Evolutionary conservation across 2,888 invertebrate genomes (phyloP).

Genomic region (Eugnorisma glareosa): DNA sequence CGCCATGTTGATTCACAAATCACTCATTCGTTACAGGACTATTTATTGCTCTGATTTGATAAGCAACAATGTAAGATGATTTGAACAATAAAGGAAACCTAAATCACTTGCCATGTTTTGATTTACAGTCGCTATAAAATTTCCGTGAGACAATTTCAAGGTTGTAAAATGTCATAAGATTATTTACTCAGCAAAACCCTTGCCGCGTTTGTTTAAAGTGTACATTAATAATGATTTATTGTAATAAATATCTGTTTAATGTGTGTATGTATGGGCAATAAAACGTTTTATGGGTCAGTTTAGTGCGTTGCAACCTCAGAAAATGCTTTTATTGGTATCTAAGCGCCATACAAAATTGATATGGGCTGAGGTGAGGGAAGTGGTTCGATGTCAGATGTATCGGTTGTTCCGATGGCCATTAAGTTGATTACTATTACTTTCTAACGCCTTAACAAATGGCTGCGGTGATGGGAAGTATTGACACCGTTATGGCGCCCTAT

Average conservation of each 20-base stretch:
- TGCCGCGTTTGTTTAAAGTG: conserved; percentile 84
- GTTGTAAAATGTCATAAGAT: conserved; percentile 84
- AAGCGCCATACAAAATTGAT: conserved; percentile 81
- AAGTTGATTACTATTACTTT: conserved; percentile 62
- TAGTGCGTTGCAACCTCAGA: conserved; percentile 84
- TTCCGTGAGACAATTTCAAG: conserved; percentile 82
- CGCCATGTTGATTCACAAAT: conserved; percentile 70
- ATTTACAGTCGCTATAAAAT: conserved; percentile 82
- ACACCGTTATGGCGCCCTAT: conserved; percentile 45
- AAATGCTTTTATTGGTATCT: conserved; percentile 86
- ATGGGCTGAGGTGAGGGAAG: conserved; percentile 74
- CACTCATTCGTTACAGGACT: conserved; percentile 67
- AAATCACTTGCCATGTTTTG: conserved; percentile 79
- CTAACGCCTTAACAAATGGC: conserved; percentile 54
- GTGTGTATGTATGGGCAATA: conserved; percentile 87
- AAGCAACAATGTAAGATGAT: conserved; percentile 79
- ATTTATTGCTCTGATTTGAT: conserved; percentile 75
- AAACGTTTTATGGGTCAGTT: conserved; percentile 87
- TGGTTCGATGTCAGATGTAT: conserved; percentile 64
- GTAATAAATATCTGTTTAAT: conserved; percentile 86
- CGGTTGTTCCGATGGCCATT: conserved; percentile 60
- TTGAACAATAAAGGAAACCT: conserved; percentile 76
- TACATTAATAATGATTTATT: conserved; percentile 88
- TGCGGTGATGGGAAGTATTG: conserved; percentile 29
- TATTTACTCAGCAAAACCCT: conserved; percentile 84